phyloP scores from a whole-genome alignment of 2,888 invertebrate species.

The Dexiosoma caninum region DNA sequence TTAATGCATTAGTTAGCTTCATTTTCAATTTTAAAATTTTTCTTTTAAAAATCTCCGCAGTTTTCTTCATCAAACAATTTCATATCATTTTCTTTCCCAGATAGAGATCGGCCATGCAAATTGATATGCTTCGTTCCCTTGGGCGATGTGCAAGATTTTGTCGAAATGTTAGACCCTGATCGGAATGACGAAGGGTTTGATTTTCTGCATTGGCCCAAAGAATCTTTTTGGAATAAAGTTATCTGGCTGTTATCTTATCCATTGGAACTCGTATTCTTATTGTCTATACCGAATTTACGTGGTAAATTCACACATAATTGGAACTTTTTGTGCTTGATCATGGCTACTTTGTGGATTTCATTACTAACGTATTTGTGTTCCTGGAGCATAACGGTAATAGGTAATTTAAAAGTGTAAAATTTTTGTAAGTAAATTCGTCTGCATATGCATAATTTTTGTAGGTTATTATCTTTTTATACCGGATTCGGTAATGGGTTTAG shows the following conservation, averaged over 20 bases:
- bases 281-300: slow-evolving; percentile 88
- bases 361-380: slow-evolving; percentile 89
- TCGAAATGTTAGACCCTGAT: slow-evolving; percentile 74
- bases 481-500: slow-evolving; percentile 91
- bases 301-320: slow-evolving; percentile 79
- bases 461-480: slow-evolving; percentile 89
- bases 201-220: slow-evolving; percentile 75
- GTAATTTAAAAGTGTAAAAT: slow-evolving; percentile 77
- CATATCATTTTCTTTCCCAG: not conserved
- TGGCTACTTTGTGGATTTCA: slow-evolving; percentile 85
- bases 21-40: too few species aligned
- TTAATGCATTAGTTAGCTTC: too few species aligned
- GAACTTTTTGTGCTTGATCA: slow-evolving; percentile 85
- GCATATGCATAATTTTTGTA: slow-evolving; percentile 69
- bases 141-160: slow-evolving; percentile 86
- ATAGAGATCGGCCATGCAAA: slow-evolving; percentile 34
- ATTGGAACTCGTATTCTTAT: slow-evolving; percentile 83
- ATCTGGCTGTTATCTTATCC: slow-evolving; percentile 84
- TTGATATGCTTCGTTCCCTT: slow-evolving; percentile 85
- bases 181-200: slow-evolving; percentile 72
- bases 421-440: not conserved
- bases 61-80: too few species aligned
- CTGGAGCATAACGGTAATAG: slow-evolving; percentile 90
- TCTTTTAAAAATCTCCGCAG: too few species aligned
- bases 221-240: slow-evolving; percentile 81